Percentiles rank a stretch among this genome's conserved stretches.
Conservation (phyloP, 2,113 vertebrate species). For the Entelurus aequoreus region DNA sequence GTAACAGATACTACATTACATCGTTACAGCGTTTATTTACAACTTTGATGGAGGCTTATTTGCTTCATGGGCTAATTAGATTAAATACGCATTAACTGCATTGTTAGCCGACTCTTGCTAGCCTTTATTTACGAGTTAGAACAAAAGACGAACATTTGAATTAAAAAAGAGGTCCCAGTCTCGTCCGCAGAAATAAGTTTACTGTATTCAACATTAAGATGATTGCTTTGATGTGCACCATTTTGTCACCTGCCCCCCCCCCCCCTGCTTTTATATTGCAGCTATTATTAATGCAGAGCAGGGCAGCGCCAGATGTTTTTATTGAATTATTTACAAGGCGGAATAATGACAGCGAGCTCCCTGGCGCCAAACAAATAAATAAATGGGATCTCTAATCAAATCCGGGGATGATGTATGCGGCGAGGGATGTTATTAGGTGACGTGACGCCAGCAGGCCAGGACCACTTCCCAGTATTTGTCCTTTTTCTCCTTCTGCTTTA, state of each 20-base stretch:
- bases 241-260: neutral
- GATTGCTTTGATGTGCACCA: too few relatives aligned
- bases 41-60: too few relatives aligned
- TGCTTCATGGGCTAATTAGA: too few relatives aligned
- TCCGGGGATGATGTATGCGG: constrained; percentile 7
- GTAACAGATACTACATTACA: too few relatives aligned
- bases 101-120: too few relatives aligned
- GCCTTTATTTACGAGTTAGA: too few relatives aligned
- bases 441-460: neutral
- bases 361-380: constrained; percentile 8
- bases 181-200: too few relatives aligned
- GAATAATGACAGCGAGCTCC: constrained; percentile 7
- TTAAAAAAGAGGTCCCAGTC: too few relatives aligned
- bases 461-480: neutral
- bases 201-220: too few relatives aligned
- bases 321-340: constrained; percentile 12
- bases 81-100: too few relatives aligned
- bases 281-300: constrained; percentile 13
- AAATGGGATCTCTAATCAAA: constrained; percentile 13
- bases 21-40: too few relatives aligned
- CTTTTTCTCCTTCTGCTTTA: neutral
- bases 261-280: neutral
- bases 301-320: constrained; percentile 1
- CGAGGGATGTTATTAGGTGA: constrained; percentile 12
- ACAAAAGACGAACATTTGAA: too few relatives aligned